Conservation (phyloP, 2,888 invertebrate genomes). For the Melinaea menophilus region DNA sequence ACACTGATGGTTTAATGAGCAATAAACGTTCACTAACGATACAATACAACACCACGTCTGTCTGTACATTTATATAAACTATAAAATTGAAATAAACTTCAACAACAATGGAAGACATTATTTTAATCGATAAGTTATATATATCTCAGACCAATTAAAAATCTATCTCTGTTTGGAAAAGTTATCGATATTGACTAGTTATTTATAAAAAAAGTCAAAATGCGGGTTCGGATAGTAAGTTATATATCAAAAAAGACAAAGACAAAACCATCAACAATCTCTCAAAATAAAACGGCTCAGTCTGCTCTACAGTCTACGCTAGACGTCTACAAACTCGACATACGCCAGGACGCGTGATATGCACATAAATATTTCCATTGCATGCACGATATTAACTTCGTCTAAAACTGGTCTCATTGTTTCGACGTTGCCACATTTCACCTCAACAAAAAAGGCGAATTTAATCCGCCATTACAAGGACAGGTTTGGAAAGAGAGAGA, state of each 20-base stretch:
- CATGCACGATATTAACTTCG: conserved; percentile 26
- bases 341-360: conserved; percentile 20
- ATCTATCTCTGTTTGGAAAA: too few species aligned
- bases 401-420: conserved; percentile 30
- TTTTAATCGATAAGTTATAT: neutral
- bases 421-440: conserved; percentile 43
- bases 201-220: too few species aligned
- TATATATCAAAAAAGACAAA: neutral
- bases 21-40: conserved; percentile 27
- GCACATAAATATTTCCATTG: conserved; percentile 27
- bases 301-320: conserved; percentile 7
- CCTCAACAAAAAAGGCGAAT: conserved; percentile 55
- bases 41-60: conserved; percentile 16
- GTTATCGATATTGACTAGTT: too few species aligned
- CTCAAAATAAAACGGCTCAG: conserved; percentile 1
- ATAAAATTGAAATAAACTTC: conserved; percentile 17
- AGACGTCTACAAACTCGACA: conserved; percentile 20
- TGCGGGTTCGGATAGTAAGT: neutral
- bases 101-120: neutral
- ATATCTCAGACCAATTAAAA: too few species aligned
- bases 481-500: conserved; percentile 53
- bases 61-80: conserved; percentile 15
- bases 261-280: neutral
- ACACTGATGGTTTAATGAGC: conserved; percentile 27
- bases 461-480: conserved; percentile 54